Base-by-base conservation (phyloP, 2,888 invertebrate genomes). In the Diplazon laetatorius region DNA sequence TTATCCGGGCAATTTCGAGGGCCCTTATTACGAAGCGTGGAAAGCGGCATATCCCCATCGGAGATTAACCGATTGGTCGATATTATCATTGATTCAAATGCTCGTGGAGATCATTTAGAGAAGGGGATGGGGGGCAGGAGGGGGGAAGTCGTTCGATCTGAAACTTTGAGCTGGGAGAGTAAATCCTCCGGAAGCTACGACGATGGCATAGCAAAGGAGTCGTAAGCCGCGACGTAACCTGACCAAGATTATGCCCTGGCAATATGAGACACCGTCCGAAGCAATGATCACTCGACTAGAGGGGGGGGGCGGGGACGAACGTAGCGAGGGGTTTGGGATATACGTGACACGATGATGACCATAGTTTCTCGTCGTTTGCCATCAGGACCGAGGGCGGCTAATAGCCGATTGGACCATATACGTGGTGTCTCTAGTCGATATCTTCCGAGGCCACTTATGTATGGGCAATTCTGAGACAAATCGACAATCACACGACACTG, bases 1-100 rank as follows among this genome's bases (percentile, higher is more conserved):
- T n/a, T n/a, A n/a, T n/a, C n/a, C n/a, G n/a, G n/a, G n/a, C n/a
- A n/a, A n/a, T n/a, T n/a, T n/a, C n/a, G n/a, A n/a, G n/a, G n/a
- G n/a, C n/a, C n/a, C n/a, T n/a, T n/a, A n/a, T n/a, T n/a, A n/a
- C 0, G 8, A 42, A 76, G 30, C 35, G 35, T n/a, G 37, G 37
- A 8, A 14, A 20, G 30, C 10, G 44, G 12, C 0, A 14, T 20
- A 20, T 48, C 48, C n/a, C 9, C 6, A 30, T 68, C 42, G 57
- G 59, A 50, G 62, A 63, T 72, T 55, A 46, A 68, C 66, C 62
- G 52, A 44, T 66, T 68, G 55, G 30, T 48, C 42, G 62, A 73
- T 72, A 77, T 73, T 57, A 72, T 77, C 62, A 68, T 77, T 62
- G 68, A 72, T 39, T 25, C 46, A 77, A 68, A 77, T 69, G 9